phyloP scores from a whole-genome alignment of 2,888 invertebrate genomes.

The Steinernema hermaphroditum region DNA sequence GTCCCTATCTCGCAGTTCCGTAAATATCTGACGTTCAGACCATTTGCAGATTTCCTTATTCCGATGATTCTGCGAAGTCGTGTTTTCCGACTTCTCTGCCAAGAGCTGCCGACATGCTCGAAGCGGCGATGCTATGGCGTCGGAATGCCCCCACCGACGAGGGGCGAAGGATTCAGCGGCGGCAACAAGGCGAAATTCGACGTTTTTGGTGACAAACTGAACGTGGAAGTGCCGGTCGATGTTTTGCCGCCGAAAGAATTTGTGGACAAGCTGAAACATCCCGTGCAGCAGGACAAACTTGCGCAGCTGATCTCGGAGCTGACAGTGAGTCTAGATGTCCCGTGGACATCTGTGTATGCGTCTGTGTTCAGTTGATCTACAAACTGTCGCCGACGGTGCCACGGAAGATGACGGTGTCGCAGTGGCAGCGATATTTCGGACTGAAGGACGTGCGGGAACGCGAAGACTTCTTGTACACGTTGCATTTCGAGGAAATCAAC shows the following conservation, averaged over 20 bases:
- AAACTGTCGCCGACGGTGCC: conserved; percentile 33
- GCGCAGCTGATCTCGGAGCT: conserved; percentile 14
- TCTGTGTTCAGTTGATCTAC: conserved; percentile 30
- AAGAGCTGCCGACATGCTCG: conserved; percentile 12
- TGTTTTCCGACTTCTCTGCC: not conserved
- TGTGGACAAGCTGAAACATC: not conserved
- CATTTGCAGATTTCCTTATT: too few relatives aligned
- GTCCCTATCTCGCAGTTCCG: too few relatives aligned
- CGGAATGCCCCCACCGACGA: conserved; percentile 13
- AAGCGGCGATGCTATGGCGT: not conserved
- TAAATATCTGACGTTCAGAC: too few relatives aligned
- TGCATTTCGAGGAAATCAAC: conserved; percentile 31
- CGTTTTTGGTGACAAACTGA: conserved; percentile 8
- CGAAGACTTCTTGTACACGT: conserved; percentile 11
- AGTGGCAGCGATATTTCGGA: conserved; percentile 31
- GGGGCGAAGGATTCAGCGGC: not conserved
- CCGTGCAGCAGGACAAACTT: not conserved
- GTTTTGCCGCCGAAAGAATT: conserved; percentile 12
- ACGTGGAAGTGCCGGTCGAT: not conserved
- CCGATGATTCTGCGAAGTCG: not conserved
- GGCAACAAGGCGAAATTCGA: not conserved
- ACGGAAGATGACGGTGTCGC: conserved; percentile 3
- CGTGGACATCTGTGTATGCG: too few relatives aligned
- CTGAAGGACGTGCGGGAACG: not conserved
- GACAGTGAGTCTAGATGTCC: not conserved